Percentiles rank a stretch among this genome's conserved stretches.
phyloP scores from a whole-genome alignment of 2,888 invertebrate species.

The Drosophila barbarae region DNA sequence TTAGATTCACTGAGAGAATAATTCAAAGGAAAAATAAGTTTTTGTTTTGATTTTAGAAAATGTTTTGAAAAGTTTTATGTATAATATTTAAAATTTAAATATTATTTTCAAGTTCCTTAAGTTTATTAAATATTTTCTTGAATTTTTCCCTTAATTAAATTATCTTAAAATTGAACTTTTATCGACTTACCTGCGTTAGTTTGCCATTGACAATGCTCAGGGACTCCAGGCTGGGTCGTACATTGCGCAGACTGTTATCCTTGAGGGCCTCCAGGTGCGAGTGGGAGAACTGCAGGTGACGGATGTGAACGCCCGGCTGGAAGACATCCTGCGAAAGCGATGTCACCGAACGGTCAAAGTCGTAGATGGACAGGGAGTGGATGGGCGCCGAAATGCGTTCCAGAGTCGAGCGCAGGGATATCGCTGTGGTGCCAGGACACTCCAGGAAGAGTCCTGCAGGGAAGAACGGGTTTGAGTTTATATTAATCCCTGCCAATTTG shows the following conservation, averaged over 20 bases:
- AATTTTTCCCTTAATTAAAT: neutral
- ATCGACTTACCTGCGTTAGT: constrained; percentile 78
- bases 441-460: constrained; percentile 88
- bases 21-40: neutral
- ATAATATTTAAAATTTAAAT: neutral
- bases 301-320: constrained; percentile 84
- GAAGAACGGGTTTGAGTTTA: neutral
- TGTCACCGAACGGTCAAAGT: constrained; percentile 89
- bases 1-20: too few relatives aligned
- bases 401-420: constrained; percentile 87
- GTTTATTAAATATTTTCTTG: neutral
- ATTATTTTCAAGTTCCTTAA: neutral
- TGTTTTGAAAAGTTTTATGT: neutral
- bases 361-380: constrained; percentile 93
- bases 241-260: constrained; percentile 86
- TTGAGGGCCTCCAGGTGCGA: constrained; percentile 86
- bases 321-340: constrained; percentile 88
- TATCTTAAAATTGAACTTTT: too few relatives aligned
- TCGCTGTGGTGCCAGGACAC: constrained; percentile 90
- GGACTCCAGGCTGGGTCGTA: constrained; percentile 88
- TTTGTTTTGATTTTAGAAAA: neutral
- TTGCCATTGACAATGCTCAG: constrained; percentile 89
- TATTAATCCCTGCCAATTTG: constrained; percentile 5
- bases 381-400: constrained; percentile 85
- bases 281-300: constrained; percentile 88